Conservation (phyloP, 2,888 invertebrate genomes). For the Caenorhabditis sinica region DNA sequence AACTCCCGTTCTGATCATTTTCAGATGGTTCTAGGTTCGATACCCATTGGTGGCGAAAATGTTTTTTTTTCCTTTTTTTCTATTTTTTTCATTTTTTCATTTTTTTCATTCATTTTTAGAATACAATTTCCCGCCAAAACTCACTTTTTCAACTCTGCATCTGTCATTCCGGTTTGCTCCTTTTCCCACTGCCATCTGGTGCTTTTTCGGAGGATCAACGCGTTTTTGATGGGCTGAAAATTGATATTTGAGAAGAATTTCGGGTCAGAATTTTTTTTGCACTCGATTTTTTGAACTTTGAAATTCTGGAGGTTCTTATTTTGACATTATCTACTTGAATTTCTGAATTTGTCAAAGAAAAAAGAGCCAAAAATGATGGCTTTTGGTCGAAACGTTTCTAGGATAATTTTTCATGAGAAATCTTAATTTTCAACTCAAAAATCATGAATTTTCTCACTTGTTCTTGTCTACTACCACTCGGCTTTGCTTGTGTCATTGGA, state of each 20-base stretch:
- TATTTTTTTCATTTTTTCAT: too few species aligned
- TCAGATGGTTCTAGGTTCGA: too few species aligned
- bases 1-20: too few species aligned
- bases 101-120: neutral
- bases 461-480: conserved; percentile 45
- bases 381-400: neutral
- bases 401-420: neutral
- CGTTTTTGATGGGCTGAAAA: conserved; percentile 69
- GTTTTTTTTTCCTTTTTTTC: neutral
- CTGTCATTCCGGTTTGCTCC: conserved; percentile 63
- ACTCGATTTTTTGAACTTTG: neutral
- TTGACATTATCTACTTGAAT: too few species aligned
- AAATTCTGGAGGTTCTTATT: too few species aligned
- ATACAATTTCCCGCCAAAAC: neutral
- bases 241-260: neutral
- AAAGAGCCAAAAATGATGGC: neutral
- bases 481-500: conserved; percentile 39
- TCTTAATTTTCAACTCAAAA: too few species aligned
- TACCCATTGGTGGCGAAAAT: too few species aligned
- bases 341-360: too few species aligned
- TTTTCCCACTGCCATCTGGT: conserved; percentile 75
- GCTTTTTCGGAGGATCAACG: conserved; percentile 68
- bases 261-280: neutral
- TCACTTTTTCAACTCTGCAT: conserved; percentile 64
- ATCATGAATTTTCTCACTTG: conserved; percentile 27